Base-by-base conservation (phyloP, 2,888 invertebrate species). In the Onthophagus sagittarius region DNA sequence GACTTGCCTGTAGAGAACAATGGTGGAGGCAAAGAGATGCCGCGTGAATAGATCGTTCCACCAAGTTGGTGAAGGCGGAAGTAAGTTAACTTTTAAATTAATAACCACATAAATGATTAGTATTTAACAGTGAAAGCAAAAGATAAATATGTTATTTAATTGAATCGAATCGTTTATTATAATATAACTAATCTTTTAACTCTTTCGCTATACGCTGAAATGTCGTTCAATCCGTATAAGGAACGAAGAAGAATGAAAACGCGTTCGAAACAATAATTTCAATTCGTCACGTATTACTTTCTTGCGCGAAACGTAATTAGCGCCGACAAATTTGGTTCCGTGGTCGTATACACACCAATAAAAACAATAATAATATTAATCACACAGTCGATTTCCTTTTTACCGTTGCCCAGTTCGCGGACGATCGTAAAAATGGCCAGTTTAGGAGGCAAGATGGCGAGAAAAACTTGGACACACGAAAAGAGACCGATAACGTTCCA, bases 351-450 rank as follows among this genome's bases (percentile, higher is more conserved):
- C n/a, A 14, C 64, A 23, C 15, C 67, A 15, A 67, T 67, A 67
- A 67, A 67, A 67, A 67, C 67, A 67, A 67, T 67, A 67, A 67
- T 67, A 67, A 31, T 67, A 67, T 31, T 67, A n/a, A 67, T 23
- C 5, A 32, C 67, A 67, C 67, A 32, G 31, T 31, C 31, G 31
- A 67, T 67, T 67, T 67, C 31, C 67, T 67, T 31, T 67, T 67
- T 67, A 67, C 67, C 67, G 67, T 67, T 67, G 67, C 6, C 31
- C 67, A 67, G 7, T 31, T 23, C 67, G 13, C 7, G 14, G 9
- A 15, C 64, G n/a, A n/a, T 67, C 67, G 67, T 67, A 67, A 67
- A 67, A 67, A 31, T 67, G 15, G 67, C 67, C 67, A 32, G 67
- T 67, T 23, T 67, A 14, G 63, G 15, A 14, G 9, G 14, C 15